Evolutionary conservation across 2,113 vertebrate species (phyloP).

Genomic region (Lipotes vexillifer): DNA sequence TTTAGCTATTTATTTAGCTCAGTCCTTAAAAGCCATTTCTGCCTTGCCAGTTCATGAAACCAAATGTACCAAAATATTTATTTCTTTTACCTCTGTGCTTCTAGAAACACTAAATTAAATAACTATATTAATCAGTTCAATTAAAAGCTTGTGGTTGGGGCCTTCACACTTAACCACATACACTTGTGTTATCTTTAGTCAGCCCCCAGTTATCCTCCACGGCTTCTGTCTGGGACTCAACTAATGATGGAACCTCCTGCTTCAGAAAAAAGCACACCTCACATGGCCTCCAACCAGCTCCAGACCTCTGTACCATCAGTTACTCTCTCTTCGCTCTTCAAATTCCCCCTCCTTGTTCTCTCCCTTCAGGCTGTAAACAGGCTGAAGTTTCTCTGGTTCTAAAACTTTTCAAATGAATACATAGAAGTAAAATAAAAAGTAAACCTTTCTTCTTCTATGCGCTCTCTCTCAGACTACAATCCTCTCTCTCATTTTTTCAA

Average conservation of each 20-base stretch:
- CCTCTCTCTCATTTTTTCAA: not conserved
- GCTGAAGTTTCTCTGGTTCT: not conserved
- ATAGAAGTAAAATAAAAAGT: not conserved
- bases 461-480: not conserved
- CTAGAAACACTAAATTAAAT: conserved; percentile 3
- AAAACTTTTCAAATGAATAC: not conserved
- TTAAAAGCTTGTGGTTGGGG: not conserved
- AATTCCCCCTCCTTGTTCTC: not conserved
- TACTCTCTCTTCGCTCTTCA: not conserved
- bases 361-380: not conserved
- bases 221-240: not conserved
- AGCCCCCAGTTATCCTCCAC: not conserved
- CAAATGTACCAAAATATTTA: not conserved
- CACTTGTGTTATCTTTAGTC: not conserved
- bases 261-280: not conserved
- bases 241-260: not conserved
- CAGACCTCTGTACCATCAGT: not conserved
- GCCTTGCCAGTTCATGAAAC: not conserved
- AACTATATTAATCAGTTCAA: not conserved
- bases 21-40: not conserved
- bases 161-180: not conserved
- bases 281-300: not conserved
- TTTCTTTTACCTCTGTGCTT: not conserved
- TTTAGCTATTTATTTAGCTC: not conserved
- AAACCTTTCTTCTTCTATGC: not conserved